Evolutionary conservation across 2,888 invertebrate species (phyloP), one percentile per base, ranked within the genome.

Genomic region (Folsomia candida): DNA sequence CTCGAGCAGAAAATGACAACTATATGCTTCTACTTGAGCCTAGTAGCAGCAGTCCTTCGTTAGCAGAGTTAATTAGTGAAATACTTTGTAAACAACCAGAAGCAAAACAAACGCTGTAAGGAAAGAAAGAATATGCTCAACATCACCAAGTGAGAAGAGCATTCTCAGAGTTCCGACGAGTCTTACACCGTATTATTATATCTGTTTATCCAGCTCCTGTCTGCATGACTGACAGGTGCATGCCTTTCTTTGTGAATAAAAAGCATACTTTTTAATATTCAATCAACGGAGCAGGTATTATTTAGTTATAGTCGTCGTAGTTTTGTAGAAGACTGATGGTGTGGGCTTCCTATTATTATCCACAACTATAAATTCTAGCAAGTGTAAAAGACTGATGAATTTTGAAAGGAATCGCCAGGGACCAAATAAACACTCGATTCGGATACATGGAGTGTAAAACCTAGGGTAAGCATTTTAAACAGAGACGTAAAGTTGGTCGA

Each of bases 201-300:
- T 37, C 37, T 37, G 4, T 37, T 37, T 37, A 37, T 37, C 6
- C 6, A 37, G 37, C 14, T 37, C 37, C 6, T 14, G 37, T 37
- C 20, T 20, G n/a, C 20, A 14, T 20, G 54, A 54, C 54, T 54
- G 54, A 54, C 54, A 54, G 54, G 54, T 54, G 22, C 4, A 20
- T 54, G 54, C 20, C 54, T 54, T 54, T 22, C 54, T 54, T n/a
- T 54, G 18, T 6, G 54, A 54, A 54, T 54, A 54, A 54, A 54
- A 18, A 54, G 54, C 54, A 4, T 54, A 18, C 54, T 54, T 54
- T 54, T 54, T 54, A 54, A 54, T 54, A 54, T 54, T 54, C 54
- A 54, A 54, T n/a, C 18, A 54, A 14, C 37, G 14, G 37, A 4
- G 14, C 37, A 37, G 37, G 37, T 37, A 37, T 37, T 4, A 4